Base-by-base conservation (phyloP, 2,888 invertebrate genomes). In the Epirrhoe tristata region DNA sequence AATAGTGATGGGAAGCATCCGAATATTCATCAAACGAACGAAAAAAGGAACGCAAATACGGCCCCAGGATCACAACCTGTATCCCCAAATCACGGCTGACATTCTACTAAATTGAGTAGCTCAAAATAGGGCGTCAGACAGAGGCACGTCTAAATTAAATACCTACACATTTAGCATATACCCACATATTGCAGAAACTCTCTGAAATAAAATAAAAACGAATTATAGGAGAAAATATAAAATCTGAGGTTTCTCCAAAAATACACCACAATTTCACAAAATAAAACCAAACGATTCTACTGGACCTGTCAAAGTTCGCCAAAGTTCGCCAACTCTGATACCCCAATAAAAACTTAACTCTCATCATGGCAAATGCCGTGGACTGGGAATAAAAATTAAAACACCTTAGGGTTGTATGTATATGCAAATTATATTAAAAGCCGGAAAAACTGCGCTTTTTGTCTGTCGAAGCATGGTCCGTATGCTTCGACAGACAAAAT, bases 361-460 rank as follows among this genome's bases (percentile, higher is more conserved):
- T 67, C 67, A 65, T 50, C 66, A 39, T 39, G 69, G 57, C 63
- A 66, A 67, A 67, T 66, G 64, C 57, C 63, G 53, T 51, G 58
- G 51, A 31, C 34, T 16, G 50, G 34, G 55, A 52, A 63, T 69
- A 70, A 73, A 72, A 71, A 67, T 69, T 70, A 67, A 72, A 72
- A 67, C 63, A 62, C 65, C 50, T 50, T 43, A 57, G 56, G 63
- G 53, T 12, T 55, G 58, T 43, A 4, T 55, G 58, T 43, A 4
- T 43, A 12, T 12, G 10, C 36, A 36, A 51, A 34, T 16, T 51
- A 7, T n/a, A 8, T n/a, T 36, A 51, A 58, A 50, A 34, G 57
- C 50, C 50, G 58, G 58, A 51, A 17, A 24, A 24, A 14, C 5
- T 48, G 48, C 7, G 7, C 48, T 6, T 1, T 7, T 24, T 24